phyloP scores from a whole-genome alignment of 2,888 invertebrate genomes.

The Dione juno region DNA sequence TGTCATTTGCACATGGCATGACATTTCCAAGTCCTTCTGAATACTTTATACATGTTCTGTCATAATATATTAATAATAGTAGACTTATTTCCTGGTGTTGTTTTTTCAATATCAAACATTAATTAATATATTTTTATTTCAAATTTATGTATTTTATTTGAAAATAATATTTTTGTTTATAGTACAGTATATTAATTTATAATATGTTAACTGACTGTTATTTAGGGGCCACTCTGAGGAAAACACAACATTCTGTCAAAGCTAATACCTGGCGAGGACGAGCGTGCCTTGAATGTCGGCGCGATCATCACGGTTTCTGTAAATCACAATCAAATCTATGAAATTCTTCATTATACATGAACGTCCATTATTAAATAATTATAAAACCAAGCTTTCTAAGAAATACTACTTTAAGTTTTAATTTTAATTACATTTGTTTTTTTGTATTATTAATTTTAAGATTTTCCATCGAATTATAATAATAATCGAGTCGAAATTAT shows the following conservation, averaged over 20 bases:
- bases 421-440: too few relatives aligned
- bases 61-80: slow-evolving; percentile 17
- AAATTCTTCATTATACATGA: slow-evolving; percentile 36
- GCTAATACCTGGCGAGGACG: slow-evolving; percentile 87
- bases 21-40: slow-evolving; percentile 54
- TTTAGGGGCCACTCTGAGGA: slow-evolving; percentile 36
- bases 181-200: slow-evolving; percentile 27
- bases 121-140: slow-evolving; percentile 3
- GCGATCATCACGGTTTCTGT: slow-evolving; percentile 88
- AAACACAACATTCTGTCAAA: slow-evolving; percentile 44
- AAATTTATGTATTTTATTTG: background rate
- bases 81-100: slow-evolving; percentile 8
- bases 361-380: slow-evolving; percentile 2
- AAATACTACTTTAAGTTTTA: background rate
- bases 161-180: background rate
- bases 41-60: slow-evolving; percentile 54
- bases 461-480: background rate
- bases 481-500: background rate
- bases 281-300: slow-evolving; percentile 92
- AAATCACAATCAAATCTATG: slow-evolving; percentile 76
- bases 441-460: background rate
- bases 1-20: slow-evolving; percentile 52
- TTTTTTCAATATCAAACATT: background rate
- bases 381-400: background rate
- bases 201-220: slow-evolving; percentile 26